Evolutionary conservation across 1,140 invertebrate genomes (phyloP).

Genomic region (Magallana angulata): DNA sequence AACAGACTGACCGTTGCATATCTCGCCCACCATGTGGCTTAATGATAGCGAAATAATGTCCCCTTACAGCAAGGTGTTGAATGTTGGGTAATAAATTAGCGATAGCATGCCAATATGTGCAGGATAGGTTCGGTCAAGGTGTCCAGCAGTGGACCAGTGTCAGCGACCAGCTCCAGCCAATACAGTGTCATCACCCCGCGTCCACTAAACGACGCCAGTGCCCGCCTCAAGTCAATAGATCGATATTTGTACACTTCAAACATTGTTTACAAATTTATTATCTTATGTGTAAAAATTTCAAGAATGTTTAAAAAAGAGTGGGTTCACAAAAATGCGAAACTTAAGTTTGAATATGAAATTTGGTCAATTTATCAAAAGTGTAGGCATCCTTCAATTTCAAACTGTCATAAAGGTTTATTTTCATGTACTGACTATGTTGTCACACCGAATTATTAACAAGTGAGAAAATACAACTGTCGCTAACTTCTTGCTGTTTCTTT

Average conservation of each 20-base stretch:
- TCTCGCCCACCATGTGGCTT: background rate
- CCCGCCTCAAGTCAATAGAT: background rate
- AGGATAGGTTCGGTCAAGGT: background rate
- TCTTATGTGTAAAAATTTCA: too few species aligned
- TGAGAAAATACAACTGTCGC: too few species aligned
- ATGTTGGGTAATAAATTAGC: background rate
- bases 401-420: too few species aligned
- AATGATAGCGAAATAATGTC: background rate
- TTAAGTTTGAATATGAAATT: too few species aligned
- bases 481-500: too few species aligned
- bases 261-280: background rate
- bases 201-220: background rate
- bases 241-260: background rate
- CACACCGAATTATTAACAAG: too few species aligned
- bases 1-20: background rate
- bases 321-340: too few species aligned
- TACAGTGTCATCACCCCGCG: background rate
- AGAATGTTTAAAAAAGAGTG: too few species aligned
- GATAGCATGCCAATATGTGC: conserved; percentile 9
- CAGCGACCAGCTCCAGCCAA: background rate
- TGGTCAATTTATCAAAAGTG: too few species aligned
- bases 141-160: background rate
- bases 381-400: too few species aligned
- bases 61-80: background rate
- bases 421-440: too few species aligned